phyloP scores from a whole-genome alignment of 2,888 invertebrate genomes.

The Limnephilus rhombicus region DNA sequence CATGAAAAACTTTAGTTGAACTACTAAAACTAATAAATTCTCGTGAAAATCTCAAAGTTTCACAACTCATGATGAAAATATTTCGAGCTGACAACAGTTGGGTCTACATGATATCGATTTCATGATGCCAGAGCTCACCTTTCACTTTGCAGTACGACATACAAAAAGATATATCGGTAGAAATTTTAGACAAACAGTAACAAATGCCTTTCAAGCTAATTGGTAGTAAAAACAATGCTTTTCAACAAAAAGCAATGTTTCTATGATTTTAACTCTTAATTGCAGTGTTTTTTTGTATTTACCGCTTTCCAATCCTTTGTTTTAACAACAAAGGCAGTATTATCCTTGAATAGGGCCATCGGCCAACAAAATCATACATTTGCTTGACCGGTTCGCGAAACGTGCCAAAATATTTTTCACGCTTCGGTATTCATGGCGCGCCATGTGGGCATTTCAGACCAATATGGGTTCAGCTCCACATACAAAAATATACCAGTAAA shows the following conservation, averaged over 20 bases:
- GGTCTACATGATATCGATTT: no score
- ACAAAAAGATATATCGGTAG: no score
- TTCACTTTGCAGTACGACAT: no score
- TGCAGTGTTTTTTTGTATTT: background rate
- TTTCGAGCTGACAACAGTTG: no score
- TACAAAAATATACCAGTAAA: constrained; percentile 18
- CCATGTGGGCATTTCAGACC: background rate
- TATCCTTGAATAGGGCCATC: constrained; percentile 3
- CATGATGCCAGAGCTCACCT: no score
- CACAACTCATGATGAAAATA: no score
- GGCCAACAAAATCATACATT: constrained; percentile 3
- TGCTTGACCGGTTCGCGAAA: constrained; percentile 35
- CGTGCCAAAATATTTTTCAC: constrained; percentile 47
- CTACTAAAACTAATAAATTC: no score
- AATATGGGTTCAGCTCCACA: background rate
- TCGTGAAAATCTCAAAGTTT: no score
- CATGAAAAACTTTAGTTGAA: no score
- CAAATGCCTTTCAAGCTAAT: no score
- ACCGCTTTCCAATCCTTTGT: constrained; percentile 36
- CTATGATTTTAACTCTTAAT: background rate
- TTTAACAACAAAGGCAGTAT: background rate
- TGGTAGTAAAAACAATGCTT: background rate
- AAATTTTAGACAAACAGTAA: no score
- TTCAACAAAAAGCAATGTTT: background rate
- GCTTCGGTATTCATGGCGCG: constrained; percentile 26